Percentiles rank a stretch among this genome's conserved stretches.
Conservation (phyloP, 2,113 vertebrate genomes). For the Erythrocebus patas region DNA sequence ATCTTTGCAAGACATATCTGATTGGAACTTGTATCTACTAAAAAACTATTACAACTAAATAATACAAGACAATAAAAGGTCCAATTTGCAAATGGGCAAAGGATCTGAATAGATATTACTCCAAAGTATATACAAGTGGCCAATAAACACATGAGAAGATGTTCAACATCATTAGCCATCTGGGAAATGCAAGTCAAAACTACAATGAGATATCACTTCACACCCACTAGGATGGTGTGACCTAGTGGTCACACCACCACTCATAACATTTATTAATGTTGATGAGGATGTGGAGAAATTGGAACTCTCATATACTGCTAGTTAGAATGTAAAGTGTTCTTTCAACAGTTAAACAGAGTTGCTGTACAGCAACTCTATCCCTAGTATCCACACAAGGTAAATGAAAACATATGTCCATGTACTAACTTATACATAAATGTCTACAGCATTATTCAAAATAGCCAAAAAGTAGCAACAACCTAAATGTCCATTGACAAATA, state of each 20-base stretch:
- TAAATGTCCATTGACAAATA: background rate
- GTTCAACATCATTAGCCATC: background rate
- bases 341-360: background rate
- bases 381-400: background rate
- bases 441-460: background rate
- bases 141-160: background rate
- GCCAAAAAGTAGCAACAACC: background rate
- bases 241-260: too few species aligned
- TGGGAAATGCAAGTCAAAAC: conserved; percentile 32
- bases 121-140: background rate
- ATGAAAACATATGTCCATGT: background rate
- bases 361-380: background rate
- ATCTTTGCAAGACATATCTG: background rate
- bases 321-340: background rate
- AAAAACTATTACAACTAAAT: background rate
- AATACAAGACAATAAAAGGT: background rate
- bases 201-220: background rate
- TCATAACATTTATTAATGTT: too few species aligned
- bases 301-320: background rate
- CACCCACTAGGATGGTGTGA: background rate
- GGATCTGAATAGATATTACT: background rate
- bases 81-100: background rate
- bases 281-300: background rate
- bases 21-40: background rate
- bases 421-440: background rate